These are phyloP conservation scores for Acropternis orthonyx DNA, from an alignment of 2,797 vertebrate species.

Conservation along the genomic window DNA sequence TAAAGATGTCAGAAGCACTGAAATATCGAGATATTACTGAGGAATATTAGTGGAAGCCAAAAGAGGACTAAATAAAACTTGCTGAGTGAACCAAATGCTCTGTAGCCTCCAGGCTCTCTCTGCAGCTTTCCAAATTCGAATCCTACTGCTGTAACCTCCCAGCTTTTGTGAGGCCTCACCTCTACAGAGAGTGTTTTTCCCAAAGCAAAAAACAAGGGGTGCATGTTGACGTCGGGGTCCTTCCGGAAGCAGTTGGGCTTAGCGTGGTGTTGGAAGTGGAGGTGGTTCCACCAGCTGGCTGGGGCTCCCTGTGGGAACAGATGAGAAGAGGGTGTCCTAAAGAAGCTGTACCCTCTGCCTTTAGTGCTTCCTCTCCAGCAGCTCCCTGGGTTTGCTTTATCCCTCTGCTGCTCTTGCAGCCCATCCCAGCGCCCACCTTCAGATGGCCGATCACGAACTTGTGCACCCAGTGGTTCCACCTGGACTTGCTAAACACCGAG, in stretches of 20 bases:
- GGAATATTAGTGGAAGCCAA: background rate
- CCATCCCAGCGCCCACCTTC: conserved; percentile 68
- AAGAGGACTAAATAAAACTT: background rate
- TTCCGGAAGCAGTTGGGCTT: conserved; percentile 85
- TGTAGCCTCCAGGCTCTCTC: background rate
- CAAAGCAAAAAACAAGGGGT: conserved; percentile 80
- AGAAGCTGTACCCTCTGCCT: background rate
- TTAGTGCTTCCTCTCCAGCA: background rate
- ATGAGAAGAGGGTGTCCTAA: background rate
- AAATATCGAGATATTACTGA: background rate
- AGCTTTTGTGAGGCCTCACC: conserved; percentile 61
- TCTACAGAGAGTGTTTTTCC: conserved; percentile 82
- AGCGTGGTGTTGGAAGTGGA: conserved; percentile 84
- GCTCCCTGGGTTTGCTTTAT: background rate
- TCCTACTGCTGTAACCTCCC: background rate
- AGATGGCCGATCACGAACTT: conserved; percentile 83
- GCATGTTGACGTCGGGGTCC: conserved; percentile 84
- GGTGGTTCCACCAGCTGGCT: conserved; percentile 86
- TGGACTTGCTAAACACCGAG: conserved; percentile 78
- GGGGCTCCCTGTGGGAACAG: conserved; percentile 76
- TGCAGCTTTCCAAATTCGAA: background rate
- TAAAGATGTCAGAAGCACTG: background rate
- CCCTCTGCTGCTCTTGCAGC: background rate
- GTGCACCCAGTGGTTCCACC: conserved; percentile 81
- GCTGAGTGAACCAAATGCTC: background rate